These are phyloP conservation scores for Orthonevra nobilis DNA, from an alignment of 2,888 invertebrate genomes.

Conservation along the genomic window DNA sequence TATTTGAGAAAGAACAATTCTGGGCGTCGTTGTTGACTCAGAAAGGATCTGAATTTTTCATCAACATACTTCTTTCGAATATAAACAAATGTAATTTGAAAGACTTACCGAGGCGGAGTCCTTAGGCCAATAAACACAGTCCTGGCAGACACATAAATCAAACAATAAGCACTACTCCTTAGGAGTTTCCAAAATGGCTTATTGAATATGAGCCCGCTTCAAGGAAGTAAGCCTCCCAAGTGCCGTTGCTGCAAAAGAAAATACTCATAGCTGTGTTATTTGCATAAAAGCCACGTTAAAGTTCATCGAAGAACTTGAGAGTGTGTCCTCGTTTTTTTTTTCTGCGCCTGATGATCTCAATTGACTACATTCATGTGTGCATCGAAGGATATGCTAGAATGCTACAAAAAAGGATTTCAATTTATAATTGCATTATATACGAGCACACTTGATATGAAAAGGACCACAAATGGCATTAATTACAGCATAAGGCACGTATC, in stretches of 20 bases:
- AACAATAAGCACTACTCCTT: conserved; percentile 80
- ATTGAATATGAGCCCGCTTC: conserved; percentile 78
- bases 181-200: conserved; percentile 76
- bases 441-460: conserved; percentile 71
- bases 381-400: neutral
- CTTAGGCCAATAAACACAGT: conserved; percentile 66
- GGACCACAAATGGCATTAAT: conserved; percentile 68
- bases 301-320: conserved; percentile 73
- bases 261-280: conserved; percentile 77
- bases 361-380: conserved; percentile 28
- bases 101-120: conserved; percentile 30
- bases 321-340: conserved; percentile 43
- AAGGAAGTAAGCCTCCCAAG: conserved; percentile 27
- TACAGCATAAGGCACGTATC: conserved; percentile 53
- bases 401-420: conserved; percentile 23
- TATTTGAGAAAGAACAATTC: conserved; percentile 56
- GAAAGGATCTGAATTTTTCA: conserved; percentile 66
- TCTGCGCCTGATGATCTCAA: conserved; percentile 49
- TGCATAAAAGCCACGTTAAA: conserved; percentile 80
- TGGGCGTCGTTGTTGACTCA: conserved; percentile 41
- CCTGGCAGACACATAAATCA: conserved; percentile 80
- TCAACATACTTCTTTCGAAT: conserved; percentile 36
- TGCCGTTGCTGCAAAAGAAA: conserved; percentile 57
- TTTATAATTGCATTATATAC: conserved; percentile 36
- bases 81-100: conserved; percentile 39